phyloP scores from a whole-genome alignment of 2,888 invertebrate species.

The Drosophila robusta region DNA sequence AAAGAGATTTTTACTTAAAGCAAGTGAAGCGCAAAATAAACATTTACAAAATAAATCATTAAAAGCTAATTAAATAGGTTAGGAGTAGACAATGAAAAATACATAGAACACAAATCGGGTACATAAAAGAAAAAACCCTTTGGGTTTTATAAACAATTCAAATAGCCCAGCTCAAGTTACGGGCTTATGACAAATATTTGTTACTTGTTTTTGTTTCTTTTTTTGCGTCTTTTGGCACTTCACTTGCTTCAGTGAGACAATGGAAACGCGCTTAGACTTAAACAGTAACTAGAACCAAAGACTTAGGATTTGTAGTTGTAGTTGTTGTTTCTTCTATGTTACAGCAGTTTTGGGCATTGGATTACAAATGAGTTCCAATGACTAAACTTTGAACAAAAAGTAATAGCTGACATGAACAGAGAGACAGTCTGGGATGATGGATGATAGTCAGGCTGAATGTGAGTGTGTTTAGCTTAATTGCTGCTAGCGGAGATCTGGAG shows the following conservation, averaged over 20 bases:
- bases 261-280: constrained; percentile 42
- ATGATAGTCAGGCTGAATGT: background rate
- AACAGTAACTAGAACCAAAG: constrained; percentile 62
- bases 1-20: constrained; percentile 23
- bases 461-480: constrained; percentile 30
- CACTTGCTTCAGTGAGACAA: constrained; percentile 44
- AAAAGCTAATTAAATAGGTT: constrained; percentile 8
- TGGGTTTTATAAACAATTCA: constrained; percentile 1
- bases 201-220: background rate
- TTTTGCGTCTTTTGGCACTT: constrained; percentile 22
- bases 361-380: constrained; percentile 53
- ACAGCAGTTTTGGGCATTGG: constrained; percentile 45
- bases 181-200: constrained; percentile 17
- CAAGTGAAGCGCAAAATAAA: constrained; percentile 36
- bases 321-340: constrained; percentile 29
- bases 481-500: constrained; percentile 74
- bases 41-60: constrained; percentile 3
- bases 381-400: constrained; percentile 20
- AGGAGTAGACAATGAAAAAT: background rate
- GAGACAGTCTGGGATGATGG: no score
- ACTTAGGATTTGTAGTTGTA: constrained; percentile 46
- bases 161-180: background rate
- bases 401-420: background rate
- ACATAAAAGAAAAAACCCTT: constrained; percentile 7
- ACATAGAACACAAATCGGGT: constrained; percentile 24